Conservation (phyloP, 2,113 vertebrate species). For the Tetrao urogallus region DNA sequence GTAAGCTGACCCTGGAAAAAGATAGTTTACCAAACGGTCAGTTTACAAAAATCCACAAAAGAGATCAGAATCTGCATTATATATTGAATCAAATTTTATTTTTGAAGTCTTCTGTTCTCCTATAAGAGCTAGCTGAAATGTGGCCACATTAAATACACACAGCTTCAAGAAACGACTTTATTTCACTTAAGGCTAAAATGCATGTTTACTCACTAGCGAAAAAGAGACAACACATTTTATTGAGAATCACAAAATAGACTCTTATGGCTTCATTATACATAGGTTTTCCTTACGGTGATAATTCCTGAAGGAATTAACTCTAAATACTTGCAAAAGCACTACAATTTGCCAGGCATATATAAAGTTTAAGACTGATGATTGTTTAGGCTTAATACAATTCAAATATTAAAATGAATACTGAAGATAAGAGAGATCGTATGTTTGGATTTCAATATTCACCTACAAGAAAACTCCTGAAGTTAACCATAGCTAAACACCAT, state of each 20-base stretch:
- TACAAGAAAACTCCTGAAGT: not conserved
- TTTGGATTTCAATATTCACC: not conserved
- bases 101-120: not conserved
- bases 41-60: not conserved
- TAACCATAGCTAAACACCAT: not conserved
- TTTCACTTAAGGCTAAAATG: not conserved
- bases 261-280: not conserved
- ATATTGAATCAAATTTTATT: not conserved
- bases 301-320: not conserved
- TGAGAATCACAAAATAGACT: not conserved
- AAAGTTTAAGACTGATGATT: not conserved
- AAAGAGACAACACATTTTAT: not conserved
- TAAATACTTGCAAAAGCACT: not conserved
- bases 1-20: not conserved
- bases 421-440: not conserved
- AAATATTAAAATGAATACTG: not conserved
- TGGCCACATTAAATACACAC: not conserved
- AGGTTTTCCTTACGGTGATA: not conserved
- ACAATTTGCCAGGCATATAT: not conserved
- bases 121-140: not conserved
- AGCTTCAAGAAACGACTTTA: not conserved
- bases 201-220: not conserved
- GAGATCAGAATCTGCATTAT: not conserved
- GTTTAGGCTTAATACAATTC: not conserved
- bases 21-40: not conserved